These are phyloP conservation scores for Tadarida brasiliensis DNA, from an alignment of 2,797 vertebrate species.

Conservation along the genomic window DNA sequence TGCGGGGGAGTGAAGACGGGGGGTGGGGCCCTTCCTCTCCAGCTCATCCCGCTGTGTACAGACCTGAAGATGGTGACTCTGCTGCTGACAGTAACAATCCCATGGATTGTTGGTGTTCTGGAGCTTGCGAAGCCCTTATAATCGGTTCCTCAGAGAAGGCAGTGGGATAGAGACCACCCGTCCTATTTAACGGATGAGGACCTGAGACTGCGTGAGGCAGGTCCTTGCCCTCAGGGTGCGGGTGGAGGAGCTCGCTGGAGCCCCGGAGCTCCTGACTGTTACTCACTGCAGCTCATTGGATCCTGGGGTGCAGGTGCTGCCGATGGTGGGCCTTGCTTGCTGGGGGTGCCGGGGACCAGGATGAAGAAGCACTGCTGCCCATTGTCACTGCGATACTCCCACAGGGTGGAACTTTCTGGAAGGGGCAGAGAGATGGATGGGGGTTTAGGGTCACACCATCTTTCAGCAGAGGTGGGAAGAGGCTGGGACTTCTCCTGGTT, in stretches of 20 bases:
- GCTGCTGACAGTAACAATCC: not conserved
- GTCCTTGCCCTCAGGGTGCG: not conserved
- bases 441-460: too few species aligned
- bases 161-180: not conserved
- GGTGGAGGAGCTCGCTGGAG: not conserved
- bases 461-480: not conserved
- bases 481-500: not conserved
- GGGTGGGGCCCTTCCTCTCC: not conserved
- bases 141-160: not conserved
- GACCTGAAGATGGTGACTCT: not conserved
- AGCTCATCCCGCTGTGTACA: not conserved
- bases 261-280: not conserved
- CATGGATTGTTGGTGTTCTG: not conserved
- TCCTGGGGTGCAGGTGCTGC: not conserved
- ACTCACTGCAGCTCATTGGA: not conserved
- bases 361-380: not conserved
- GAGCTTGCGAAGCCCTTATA: not conserved
- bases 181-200: not conserved
- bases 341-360: not conserved
- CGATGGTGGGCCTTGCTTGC: not conserved
- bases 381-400: accelerated
- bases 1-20: not conserved
- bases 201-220: not conserved
- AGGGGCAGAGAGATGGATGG: not conserved
- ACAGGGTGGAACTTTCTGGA: not conserved